Conservation (phyloP, 2,888 invertebrate genomes). For the Theretra japonica region DNA sequence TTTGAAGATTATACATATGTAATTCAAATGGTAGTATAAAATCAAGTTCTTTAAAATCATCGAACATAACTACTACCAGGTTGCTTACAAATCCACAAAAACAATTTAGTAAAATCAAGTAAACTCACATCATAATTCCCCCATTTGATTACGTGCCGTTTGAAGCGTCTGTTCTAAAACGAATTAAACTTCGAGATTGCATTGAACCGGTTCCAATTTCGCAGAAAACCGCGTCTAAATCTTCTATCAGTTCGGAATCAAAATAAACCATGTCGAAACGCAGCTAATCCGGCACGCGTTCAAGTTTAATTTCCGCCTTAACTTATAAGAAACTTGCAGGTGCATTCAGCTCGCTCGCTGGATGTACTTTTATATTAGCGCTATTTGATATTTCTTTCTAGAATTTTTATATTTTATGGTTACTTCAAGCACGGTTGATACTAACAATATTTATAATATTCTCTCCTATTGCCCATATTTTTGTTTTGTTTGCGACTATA, state of each 20-base stretch:
- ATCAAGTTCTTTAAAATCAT: too few relatives aligned
- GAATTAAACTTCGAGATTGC: conserved; percentile 24
- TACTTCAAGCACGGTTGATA: not conserved
- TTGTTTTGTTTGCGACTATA: too few relatives aligned
- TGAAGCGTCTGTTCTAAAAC: conserved; percentile 9
- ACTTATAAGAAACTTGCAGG: conserved; percentile 26
- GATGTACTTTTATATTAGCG: conserved; percentile 15
- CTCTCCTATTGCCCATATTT: too few relatives aligned
- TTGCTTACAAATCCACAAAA: not conserved
- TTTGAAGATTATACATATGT: too few relatives aligned
- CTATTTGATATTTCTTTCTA: not conserved
- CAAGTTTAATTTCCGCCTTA: conserved; percentile 20
- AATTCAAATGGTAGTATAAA: too few relatives aligned
- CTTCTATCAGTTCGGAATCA: conserved; percentile 23
- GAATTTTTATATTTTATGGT: not conserved
- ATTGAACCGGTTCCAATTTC: not conserved
- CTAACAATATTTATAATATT: not conserved
- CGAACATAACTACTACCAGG: not conserved
- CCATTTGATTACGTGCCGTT: not conserved
- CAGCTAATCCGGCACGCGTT: conserved; percentile 21
- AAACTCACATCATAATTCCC: not conserved
- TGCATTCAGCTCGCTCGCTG: not conserved
- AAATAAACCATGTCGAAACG: conserved; percentile 17
- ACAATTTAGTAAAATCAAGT: not conserved
- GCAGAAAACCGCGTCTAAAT: conserved; percentile 18